These are phyloP conservation scores for Machimus atricapillus DNA, from an alignment of 2,888 invertebrate genomes.

Conservation along the genomic window DNA sequence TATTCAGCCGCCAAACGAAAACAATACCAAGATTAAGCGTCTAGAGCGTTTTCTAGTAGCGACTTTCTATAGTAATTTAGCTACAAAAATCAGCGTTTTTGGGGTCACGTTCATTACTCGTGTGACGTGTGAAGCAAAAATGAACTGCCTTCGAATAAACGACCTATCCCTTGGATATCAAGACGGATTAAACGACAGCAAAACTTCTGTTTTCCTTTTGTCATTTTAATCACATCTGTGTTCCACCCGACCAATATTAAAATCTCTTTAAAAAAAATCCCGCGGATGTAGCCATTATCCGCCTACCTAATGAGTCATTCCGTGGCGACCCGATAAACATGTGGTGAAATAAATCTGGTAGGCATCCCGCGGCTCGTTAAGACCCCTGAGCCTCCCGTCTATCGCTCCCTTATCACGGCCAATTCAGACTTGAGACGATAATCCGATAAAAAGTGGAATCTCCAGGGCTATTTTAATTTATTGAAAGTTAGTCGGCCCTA, in stretches of 20 bases:
- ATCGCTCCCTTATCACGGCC: not conserved
- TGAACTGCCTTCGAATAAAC: not conserved
- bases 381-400: not conserved
- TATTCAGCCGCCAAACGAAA: too few species aligned
- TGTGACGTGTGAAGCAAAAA: too few species aligned
- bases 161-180: not conserved
- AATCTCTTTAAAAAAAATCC: not conserved
- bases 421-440: not conserved
- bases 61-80: too few species aligned
- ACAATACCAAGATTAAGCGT: too few species aligned
- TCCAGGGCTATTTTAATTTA: conserved; percentile 22
- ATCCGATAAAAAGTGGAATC: conserved; percentile 29
- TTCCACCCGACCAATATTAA: not conserved
- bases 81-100: too few species aligned
- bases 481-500: conserved; percentile 9
- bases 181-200: not conserved
- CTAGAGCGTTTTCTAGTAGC: too few species aligned
- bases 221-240: not conserved
- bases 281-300: not conserved
- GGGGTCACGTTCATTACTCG: too few species aligned
- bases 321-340: not conserved
- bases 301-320: not conserved
- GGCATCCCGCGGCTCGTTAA: not conserved
- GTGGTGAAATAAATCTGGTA: not conserved
- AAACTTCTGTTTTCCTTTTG: not conserved